A percentile compares a stretch with the other conserved stretches of the same genome.
phyloP scores from a whole-genome alignment of 1,140 invertebrate genomes.

The Panagrolaimus sp. region DNA sequence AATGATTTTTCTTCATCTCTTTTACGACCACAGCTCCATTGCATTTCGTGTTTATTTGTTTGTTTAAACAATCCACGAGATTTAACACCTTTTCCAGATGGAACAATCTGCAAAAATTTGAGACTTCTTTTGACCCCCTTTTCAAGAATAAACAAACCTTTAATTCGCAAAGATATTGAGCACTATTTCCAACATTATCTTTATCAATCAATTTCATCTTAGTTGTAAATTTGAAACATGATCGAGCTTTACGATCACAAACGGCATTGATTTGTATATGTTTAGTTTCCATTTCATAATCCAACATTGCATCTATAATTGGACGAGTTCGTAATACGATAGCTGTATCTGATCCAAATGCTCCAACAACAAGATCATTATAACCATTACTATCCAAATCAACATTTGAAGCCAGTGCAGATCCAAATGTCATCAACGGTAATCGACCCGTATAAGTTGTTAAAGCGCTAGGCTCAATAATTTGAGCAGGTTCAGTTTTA shows the following conservation, averaged over 20 bases:
- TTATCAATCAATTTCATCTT: background rate
- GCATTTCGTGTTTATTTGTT: constrained; percentile 35
- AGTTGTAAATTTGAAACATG: constrained; percentile 12
- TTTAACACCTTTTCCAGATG: constrained; percentile 30
- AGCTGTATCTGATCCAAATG: constrained; percentile 73
- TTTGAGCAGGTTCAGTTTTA: constrained; percentile 36
- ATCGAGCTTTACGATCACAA: background rate
- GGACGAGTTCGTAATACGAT: constrained; percentile 59
- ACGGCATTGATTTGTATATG: constrained; percentile 44
- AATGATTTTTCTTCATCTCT: constrained; percentile 15
- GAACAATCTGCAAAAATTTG: background rate
- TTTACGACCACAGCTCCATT: constrained; percentile 37
- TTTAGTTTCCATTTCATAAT: constrained; percentile 32
- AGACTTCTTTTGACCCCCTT: background rate
- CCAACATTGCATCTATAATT: constrained; percentile 40
- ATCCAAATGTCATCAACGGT: constrained; percentile 69
- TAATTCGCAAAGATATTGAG: constrained; percentile 3
- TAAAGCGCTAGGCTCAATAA: constrained; percentile 29
- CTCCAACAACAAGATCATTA: constrained; percentile 80
- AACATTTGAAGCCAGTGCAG: constrained; percentile 77
- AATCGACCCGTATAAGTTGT: background rate
- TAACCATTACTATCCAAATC: constrained; percentile 86
- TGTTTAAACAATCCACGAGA: constrained; percentile 28
- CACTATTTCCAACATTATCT: background rate
- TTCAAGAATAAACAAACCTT: constrained; percentile 9